phyloP scores from a whole-genome alignment of 2,888 invertebrate species.

The Endotricha flammealis region DNA sequence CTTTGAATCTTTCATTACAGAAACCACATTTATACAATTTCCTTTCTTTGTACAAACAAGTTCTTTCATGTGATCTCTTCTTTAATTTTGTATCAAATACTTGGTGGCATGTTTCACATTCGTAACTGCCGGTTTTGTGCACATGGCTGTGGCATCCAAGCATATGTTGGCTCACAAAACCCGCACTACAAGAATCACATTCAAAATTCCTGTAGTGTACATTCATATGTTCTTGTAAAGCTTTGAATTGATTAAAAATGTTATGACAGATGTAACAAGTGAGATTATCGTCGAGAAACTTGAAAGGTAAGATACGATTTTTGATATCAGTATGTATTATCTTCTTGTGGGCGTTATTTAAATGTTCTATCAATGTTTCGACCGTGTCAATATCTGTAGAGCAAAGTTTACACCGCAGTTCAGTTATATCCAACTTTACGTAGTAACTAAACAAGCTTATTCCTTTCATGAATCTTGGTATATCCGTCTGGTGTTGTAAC shows the following conservation, averaged over 20 bases:
- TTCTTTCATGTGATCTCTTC: constrained; percentile 28
- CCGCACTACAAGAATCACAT: constrained; percentile 30
- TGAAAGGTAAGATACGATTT: constrained; percentile 44
- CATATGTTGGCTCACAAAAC: constrained; percentile 24
- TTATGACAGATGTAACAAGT: constrained; percentile 29
- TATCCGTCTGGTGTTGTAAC: constrained; percentile 29
- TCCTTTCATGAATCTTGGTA: constrained; percentile 32
- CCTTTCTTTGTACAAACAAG: constrained; percentile 16
- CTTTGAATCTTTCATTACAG: constrained; percentile 16
- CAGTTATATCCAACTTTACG: constrained; percentile 48
- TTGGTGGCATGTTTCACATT: constrained; percentile 29
- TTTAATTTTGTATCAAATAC: constrained; percentile 29
- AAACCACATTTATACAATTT: constrained; percentile 30
- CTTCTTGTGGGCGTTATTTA: constrained; percentile 25
- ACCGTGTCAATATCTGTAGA: constrained; percentile 19
- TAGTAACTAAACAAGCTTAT: constrained; percentile 25
- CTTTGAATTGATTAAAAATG: constrained; percentile 29
- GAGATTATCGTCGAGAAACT: constrained; percentile 29
- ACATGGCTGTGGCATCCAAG: constrained; percentile 14
- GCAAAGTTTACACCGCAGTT: constrained; percentile 31
- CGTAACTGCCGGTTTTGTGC: constrained; percentile 26
- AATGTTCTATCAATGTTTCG: constrained; percentile 28
- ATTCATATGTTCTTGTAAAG: constrained; percentile 36
- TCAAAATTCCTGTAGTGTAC: constrained; percentile 34
- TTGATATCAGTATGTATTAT: constrained; percentile 28